Conservation (phyloP, 2,797 vertebrate genomes). For the Cirrhinus mrigala region DNA sequence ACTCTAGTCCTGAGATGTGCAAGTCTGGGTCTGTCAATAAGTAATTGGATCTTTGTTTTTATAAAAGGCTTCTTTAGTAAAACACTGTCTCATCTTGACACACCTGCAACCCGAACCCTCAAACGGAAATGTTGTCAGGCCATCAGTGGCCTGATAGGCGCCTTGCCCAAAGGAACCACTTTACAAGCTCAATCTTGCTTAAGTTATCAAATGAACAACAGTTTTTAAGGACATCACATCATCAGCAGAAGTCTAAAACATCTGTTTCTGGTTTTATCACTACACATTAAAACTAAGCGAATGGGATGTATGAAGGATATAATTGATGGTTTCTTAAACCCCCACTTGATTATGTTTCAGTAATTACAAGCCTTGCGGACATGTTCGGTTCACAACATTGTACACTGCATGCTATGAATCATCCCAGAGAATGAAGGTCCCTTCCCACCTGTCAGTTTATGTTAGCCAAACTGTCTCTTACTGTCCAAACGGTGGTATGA, state of each 20-base stretch:
- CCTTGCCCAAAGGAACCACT: slow-evolving; percentile 21
- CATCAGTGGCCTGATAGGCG: neutral
- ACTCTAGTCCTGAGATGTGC: slow-evolving; percentile 19
- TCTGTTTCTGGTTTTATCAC: slow-evolving; percentile 43
- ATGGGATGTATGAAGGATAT: slow-evolving; percentile 24
- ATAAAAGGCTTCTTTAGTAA: slow-evolving; percentile 33
- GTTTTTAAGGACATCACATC: slow-evolving; percentile 27
- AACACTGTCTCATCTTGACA: slow-evolving; percentile 13
- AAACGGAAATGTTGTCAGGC: slow-evolving; percentile 13
- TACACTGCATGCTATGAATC: slow-evolving; percentile 35
- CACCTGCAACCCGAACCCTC: slow-evolving; percentile 25
- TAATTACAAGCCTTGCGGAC: slow-evolving; percentile 55
- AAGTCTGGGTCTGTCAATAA: slow-evolving; percentile 26
- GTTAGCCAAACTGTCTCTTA: slow-evolving; percentile 41
- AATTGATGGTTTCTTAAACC: slow-evolving; percentile 34
- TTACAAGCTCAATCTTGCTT: slow-evolving; percentile 24
- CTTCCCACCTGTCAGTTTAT: slow-evolving; percentile 20
- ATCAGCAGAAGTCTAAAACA: slow-evolving; percentile 34
- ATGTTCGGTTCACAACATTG: slow-evolving; percentile 14
- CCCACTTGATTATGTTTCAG: slow-evolving; percentile 33
- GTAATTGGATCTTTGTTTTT: slow-evolving; percentile 39
- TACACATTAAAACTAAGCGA: slow-evolving; percentile 37
- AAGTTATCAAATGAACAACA: slow-evolving; percentile 15
- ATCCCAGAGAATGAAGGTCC: slow-evolving; percentile 12
- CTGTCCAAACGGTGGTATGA: slow-evolving; percentile 28